phyloP scores from a whole-genome alignment of 2,797 vertebrate species.

The Natrix natrix region DNA sequence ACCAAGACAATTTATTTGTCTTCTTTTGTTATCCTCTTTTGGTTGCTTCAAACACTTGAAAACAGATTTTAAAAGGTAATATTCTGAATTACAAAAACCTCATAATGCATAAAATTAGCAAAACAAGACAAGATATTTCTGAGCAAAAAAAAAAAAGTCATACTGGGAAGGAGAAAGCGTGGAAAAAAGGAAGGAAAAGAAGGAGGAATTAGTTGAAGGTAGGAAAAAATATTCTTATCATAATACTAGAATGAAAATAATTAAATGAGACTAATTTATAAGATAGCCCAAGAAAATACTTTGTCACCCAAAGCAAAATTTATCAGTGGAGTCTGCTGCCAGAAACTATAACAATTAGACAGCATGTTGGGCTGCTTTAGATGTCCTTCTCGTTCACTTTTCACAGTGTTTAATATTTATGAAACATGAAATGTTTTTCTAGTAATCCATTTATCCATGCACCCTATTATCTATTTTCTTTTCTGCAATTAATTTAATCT shows the following conservation, averaged over 20 bases:
- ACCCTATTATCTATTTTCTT: background rate
- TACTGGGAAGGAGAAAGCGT: background rate
- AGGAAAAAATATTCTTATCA: background rate
- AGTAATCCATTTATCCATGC: background rate
- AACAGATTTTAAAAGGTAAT: background rate
- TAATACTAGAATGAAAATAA: background rate
- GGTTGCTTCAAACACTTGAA: background rate
- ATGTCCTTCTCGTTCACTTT: background rate
- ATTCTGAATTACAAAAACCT: background rate
- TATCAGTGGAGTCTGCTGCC: background rate
- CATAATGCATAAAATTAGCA: background rate
- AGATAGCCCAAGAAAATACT: background rate
- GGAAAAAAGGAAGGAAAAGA: background rate
- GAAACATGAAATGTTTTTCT: background rate
- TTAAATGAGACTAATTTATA: background rate
- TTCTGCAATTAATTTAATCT: background rate
- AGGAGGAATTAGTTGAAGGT: background rate
- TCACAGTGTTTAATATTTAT: background rate
- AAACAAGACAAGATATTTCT: background rate
- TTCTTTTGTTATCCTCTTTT: background rate
- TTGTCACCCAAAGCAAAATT: background rate
- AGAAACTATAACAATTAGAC: background rate
- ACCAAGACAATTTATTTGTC: conserved; percentile 15
- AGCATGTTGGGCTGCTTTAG: background rate
- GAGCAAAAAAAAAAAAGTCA: background rate